Evolutionary conservation across 1,140 invertebrate species (phyloP), one percentile per base, ranked within the genome.

Genomic region (Plutomurus gul): DNA sequence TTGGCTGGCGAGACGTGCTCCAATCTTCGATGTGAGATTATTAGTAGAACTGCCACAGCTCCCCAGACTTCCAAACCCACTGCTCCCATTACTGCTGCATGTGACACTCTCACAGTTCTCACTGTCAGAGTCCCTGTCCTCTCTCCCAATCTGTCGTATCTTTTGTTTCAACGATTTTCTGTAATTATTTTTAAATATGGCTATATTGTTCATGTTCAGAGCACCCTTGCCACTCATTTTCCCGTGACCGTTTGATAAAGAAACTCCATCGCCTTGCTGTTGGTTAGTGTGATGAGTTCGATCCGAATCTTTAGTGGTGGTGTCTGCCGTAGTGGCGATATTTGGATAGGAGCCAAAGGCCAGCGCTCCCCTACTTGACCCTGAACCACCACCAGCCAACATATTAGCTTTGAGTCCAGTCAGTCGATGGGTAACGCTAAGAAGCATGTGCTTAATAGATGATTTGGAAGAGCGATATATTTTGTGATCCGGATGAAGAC

Each of bases 1-100:
- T 84, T 94, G 91, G 36, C n/a, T n/a, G 7, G 94, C 94, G 85
- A 96, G 94, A 75, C 94, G 90, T 33, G 94, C 93, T 1, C 94
- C 94, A 77, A 95, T 89, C 77, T 90, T 90, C 51, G 93, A 92
- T 83, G 93, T 95, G 27, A 81, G 46, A 65, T 81, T 80, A 93
- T 86, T 94, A 92, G 84, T 92, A 92, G 85, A 94, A 93, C 77
- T 88, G 87, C 77, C 87, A 85, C 80, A 86, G 86, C 84, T 90
- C 86, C 81, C 80, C 49, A 79, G 72, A 30, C 81, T 80, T 84
- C 84, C 56, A 81, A 84, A 82, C 85, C 82, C 80, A 74, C 78
- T 81, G 6, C 77, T 79, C 2, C 78, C 76, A 47, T 22, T 77
- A 33, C 81, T 78, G 43, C 81, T 78, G 71, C 72, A 78, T 49